These are phyloP conservation scores for Nymphalis io DNA, from an alignment of 1,140 invertebrate species.

Conservation along the genomic window DNA sequence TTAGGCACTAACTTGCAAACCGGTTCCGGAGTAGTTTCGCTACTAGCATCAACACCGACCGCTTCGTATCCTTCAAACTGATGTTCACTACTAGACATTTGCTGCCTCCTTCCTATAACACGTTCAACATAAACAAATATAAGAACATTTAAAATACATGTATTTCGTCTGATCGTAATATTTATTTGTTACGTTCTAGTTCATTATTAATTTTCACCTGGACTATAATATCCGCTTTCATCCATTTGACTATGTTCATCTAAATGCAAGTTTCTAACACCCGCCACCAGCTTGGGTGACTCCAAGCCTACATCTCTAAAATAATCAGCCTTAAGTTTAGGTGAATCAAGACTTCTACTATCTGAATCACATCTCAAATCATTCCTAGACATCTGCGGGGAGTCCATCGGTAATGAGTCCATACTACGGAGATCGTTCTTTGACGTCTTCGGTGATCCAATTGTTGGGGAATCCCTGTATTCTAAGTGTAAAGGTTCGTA, in stretches of 20 bases:
- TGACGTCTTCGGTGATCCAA: conserved; percentile 71
- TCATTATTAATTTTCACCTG: conserved; percentile 47
- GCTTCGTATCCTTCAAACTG: conserved; percentile 72
- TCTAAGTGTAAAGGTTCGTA: conserved; percentile 71
- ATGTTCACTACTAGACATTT: conserved; percentile 56
- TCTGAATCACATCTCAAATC: conserved; percentile 67
- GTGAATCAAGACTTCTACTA: conserved; percentile 77
- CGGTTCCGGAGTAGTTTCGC: conserved; percentile 65
- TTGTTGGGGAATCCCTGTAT: conserved; percentile 68
- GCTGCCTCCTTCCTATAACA: conserved; percentile 58
- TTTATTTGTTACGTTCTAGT: background rate
- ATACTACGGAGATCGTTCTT: conserved; percentile 73
- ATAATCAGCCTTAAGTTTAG: conserved; percentile 72
- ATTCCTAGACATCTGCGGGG: conserved; percentile 76
- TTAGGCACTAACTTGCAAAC: conserved; percentile 57
- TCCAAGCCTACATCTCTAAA: conserved; percentile 68
- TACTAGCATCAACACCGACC: conserved; percentile 56
- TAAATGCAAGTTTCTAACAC: conserved; percentile 68
- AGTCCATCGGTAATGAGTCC: conserved; percentile 80
- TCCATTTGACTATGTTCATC: conserved; percentile 73
- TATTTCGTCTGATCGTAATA: background rate
- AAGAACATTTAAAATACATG: background rate
- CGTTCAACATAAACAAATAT: background rate
- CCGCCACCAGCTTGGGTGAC: conserved; percentile 64
- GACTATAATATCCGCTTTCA: conserved; percentile 72